Conservation (phyloP, 2,797 vertebrate genomes). For the Onychomys leucogaster region DNA sequence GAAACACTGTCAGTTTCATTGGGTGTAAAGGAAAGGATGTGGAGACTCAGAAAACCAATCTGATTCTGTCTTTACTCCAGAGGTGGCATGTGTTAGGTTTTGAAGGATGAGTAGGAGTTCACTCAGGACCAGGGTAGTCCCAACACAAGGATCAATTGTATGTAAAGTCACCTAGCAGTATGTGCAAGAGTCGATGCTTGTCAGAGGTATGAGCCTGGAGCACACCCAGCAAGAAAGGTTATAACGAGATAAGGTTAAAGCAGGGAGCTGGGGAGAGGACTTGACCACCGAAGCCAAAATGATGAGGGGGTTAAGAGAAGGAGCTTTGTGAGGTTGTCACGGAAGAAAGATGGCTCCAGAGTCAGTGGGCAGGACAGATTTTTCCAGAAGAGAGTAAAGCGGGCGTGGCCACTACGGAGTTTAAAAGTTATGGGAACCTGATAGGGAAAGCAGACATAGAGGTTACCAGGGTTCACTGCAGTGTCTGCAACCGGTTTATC, state of each 20-base stretch:
- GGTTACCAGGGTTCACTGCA: background rate
- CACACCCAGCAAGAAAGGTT: background rate
- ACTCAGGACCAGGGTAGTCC: background rate
- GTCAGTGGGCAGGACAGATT: background rate
- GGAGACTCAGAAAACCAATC: background rate
- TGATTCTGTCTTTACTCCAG: background rate
- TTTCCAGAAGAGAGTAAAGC: background rate
- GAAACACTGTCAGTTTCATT: background rate
- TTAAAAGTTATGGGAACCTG: accelerated
- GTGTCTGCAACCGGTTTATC: background rate
- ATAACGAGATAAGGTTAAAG: background rate
- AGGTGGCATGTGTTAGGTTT: background rate
- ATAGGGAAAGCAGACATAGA: background rate
- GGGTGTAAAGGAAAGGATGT: background rate
- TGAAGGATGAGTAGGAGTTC: slow-evolving; percentile 27
- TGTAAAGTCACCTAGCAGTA: background rate
- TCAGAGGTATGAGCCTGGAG: background rate
- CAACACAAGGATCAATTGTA: background rate
- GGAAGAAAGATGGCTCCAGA: background rate
- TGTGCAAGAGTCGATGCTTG: background rate
- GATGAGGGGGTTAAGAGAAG: accelerated
- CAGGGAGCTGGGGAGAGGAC: background rate
- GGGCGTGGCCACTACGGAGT: background rate
- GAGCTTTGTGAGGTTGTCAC: background rate
- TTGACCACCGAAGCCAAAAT: background rate